Evolutionary conservation across 2,113 vertebrate genomes (phyloP).

Genomic region (Oncorhynchus gorbuscha): DNA sequence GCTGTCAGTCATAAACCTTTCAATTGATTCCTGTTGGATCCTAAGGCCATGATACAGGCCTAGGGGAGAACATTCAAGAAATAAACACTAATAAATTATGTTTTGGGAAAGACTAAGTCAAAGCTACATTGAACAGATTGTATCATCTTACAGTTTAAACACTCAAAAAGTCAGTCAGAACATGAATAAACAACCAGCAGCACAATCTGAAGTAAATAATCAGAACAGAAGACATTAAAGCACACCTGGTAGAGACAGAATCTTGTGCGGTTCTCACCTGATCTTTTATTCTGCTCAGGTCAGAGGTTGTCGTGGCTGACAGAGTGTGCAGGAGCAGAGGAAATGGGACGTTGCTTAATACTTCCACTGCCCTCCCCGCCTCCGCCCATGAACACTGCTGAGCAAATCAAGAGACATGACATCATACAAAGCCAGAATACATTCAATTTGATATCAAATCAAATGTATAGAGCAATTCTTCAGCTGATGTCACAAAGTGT

Average conservation of each 20-base stretch:
- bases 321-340: not conserved
- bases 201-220: too few species aligned
- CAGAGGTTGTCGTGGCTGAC: too few species aligned
- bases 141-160: too few species aligned
- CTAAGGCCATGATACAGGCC: not conserved
- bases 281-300: too few species aligned
- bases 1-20: not conserved
- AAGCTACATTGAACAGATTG: too few species aligned
- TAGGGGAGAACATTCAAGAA: not conserved
- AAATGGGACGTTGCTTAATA: constrained; percentile 27
- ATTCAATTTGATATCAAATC: not conserved
- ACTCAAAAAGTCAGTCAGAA: too few species aligned
- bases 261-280: too few species aligned
- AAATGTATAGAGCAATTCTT: too few species aligned
- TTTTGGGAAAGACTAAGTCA: not conserved
- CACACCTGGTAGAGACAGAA: too few species aligned
- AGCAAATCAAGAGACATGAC: not conserved
- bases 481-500: too few species aligned
- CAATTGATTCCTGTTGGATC: not conserved
- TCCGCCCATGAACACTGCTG: not conserved
- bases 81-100: not conserved
- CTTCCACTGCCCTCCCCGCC: constrained; percentile 22
- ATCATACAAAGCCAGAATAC: not conserved
- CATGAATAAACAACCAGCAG: too few species aligned
- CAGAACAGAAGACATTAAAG: too few species aligned